phyloP scores from a whole-genome alignment of 2,113 vertebrate genomes.

The Gallinago jamesoni region DNA sequence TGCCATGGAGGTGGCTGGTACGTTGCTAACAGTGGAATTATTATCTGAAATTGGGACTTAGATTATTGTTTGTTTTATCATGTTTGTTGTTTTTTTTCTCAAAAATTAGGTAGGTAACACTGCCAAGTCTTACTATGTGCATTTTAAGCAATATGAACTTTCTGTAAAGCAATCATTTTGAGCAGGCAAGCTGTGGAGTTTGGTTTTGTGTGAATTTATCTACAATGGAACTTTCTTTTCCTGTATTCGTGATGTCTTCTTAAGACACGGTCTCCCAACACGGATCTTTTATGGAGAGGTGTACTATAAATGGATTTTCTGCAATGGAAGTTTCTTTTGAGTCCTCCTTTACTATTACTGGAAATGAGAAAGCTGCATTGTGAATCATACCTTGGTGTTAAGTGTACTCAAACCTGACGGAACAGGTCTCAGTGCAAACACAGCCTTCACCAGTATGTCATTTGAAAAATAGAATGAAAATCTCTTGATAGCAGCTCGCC shows the following conservation, averaged over 20 bases:
- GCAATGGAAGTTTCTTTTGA: neutral
- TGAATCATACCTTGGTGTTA: neutral
- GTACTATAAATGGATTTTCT: neutral
- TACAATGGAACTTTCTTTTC: neutral
- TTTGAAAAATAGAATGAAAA: neutral
- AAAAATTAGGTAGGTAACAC: neutral
- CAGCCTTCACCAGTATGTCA: neutral
- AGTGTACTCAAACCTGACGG: neutral
- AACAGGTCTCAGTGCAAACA: neutral
- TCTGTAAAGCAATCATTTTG: neutral
- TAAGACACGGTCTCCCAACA: neutral
- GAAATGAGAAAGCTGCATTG: neutral
- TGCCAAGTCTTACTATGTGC: neutral
- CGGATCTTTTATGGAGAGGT: neutral
- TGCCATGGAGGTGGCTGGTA: neutral
- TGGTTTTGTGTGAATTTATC: neutral
- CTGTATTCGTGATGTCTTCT: neutral
- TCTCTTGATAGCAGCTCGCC: neutral
- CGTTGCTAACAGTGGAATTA: neutral
- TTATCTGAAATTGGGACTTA: neutral
- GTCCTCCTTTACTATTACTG: neutral
- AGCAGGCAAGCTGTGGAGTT: neutral
- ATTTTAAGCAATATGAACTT: neutral
- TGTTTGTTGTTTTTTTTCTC: neutral
- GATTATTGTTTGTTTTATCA: neutral